Evolutionary conservation across 2,888 invertebrate species (phyloP), one percentile per base, ranked within the genome.

Genomic region (Steromphala cineraria): DNA sequence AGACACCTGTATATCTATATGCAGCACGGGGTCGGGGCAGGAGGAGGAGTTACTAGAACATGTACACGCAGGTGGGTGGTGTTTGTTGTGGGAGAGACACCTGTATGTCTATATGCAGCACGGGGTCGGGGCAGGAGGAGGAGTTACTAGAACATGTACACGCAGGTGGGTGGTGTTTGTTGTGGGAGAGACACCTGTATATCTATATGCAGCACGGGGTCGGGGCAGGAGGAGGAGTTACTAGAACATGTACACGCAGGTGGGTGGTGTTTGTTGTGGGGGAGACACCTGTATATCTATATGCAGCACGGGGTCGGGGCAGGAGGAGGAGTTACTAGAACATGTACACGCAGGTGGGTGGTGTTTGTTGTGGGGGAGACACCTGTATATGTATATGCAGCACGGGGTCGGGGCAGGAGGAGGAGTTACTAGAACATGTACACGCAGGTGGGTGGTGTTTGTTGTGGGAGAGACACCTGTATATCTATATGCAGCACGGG

Each of bases 21-120:
- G 96, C 94, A 96, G 91, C 85, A 95, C 96, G 0, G 94, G 95
- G 84, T 95, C 95, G 67, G 96, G 96, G 19, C 91, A 95, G 84
- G 94, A 96, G 82, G 96, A 96, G 89, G 95, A 95, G 86, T 95
- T 94, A 31, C 95, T 97, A 77, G 95, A 95, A 82, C 95, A 96
- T 91, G 93, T 97, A 31, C 94, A 94, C 86, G 83, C 92, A 85
- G 94, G 94, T 94, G 88, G 81, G 83, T 46, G n/a, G 7, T 46
- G 10, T 10, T 4, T 8, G 10, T 36, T 36, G 36, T n/a, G n/a
- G n/a, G n/a, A n/a, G n/a, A n/a, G n/a, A n/a, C n/a, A n/a, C n/a
- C n/a, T n/a, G n/a, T n/a, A n/a, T n/a, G n/a, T n/a, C n/a, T n/a
- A n/a, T n/a, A n/a, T n/a, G n/a, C n/a, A n/a, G n/a, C n/a, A n/a